Conservation (phyloP, 1,140 invertebrate species). For the Ostrea denselamellosa region DNA sequence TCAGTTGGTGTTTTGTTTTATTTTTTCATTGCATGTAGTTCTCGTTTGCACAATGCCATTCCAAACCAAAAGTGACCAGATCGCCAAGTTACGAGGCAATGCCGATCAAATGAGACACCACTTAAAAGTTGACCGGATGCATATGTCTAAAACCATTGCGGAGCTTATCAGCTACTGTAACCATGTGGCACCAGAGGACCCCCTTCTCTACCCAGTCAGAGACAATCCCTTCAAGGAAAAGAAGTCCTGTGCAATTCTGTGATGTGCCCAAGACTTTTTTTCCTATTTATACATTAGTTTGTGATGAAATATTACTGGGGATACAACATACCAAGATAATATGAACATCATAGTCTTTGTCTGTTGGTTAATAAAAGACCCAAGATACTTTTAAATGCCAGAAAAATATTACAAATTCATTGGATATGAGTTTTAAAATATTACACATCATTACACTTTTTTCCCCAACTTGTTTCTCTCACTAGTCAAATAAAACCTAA, state of each 20-base stretch:
- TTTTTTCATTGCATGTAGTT: slow-evolving; percentile 48
- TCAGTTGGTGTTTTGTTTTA: slow-evolving; percentile 40
- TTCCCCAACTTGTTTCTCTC: neutral
- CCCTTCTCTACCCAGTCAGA: slow-evolving; percentile 59
- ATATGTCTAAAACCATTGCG: slow-evolving; percentile 57
- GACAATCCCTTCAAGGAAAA: slow-evolving; percentile 65
- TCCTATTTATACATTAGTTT: slow-evolving; percentile 27
- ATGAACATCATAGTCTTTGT: neutral
- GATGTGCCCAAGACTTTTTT: slow-evolving; percentile 23
- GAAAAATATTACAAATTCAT: neutral
- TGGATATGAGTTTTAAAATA: neutral
- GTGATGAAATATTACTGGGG: neutral
- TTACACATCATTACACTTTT: neutral
- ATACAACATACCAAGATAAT: neutral
- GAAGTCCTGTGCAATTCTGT: slow-evolving; percentile 59
- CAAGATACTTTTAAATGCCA: neutral
- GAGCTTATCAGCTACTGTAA: slow-evolving; percentile 60
- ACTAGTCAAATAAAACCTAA: too few species aligned
- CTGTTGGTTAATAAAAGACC: slow-evolving; percentile 2
- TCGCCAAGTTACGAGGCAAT: slow-evolving; percentile 50
- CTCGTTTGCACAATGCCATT: slow-evolving; percentile 51
- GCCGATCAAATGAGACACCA: slow-evolving; percentile 54
- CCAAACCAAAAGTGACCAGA: slow-evolving; percentile 58
- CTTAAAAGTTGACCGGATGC: slow-evolving; percentile 55
- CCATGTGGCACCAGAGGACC: slow-evolving; percentile 53